These are phyloP conservation scores for Ephydatia muelleri DNA, from an alignment of 37 sponge, comb jelly and placozoan species.

Conservation along the genomic window DNA sequence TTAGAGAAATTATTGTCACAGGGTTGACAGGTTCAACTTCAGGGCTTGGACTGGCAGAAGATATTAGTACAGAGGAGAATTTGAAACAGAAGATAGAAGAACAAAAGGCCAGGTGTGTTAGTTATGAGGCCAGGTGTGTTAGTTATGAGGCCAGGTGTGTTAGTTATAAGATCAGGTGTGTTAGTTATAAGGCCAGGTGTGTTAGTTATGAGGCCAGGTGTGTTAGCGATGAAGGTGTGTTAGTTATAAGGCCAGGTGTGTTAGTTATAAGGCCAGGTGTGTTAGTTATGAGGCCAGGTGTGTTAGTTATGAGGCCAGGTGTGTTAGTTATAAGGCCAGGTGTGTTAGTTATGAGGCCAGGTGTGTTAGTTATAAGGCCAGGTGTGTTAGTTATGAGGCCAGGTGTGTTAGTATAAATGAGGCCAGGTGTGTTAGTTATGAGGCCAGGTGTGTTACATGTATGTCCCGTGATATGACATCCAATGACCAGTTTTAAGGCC, in stretches of 20 bases:
- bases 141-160: constrained; percentile 16
- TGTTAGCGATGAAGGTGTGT: no score
- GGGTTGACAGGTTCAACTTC: background rate
- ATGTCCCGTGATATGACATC: no score
- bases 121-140: constrained; percentile 15
- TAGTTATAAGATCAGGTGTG: constrained; percentile 51
- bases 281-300: no score
- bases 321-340: no score
- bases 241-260: background rate
- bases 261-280: no score
- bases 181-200: background rate
- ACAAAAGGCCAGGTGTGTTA: constrained; percentile 64
- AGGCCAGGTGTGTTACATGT: background rate
- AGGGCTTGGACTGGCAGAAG: background rate
- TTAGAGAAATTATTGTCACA: background rate
- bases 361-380: background rate
- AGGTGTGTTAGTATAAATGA: background rate
- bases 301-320: no score
- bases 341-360: no score
- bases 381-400: background rate
- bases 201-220: background rate
- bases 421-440: background rate
- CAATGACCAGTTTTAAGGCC: constrained; percentile 84
- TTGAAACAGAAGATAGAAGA: constrained; percentile 66
- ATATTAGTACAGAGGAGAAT: constrained; percentile 64